Base-by-base conservation (phyloP, 2,888 invertebrate genomes). In the Lacanobia oleracea region DNA sequence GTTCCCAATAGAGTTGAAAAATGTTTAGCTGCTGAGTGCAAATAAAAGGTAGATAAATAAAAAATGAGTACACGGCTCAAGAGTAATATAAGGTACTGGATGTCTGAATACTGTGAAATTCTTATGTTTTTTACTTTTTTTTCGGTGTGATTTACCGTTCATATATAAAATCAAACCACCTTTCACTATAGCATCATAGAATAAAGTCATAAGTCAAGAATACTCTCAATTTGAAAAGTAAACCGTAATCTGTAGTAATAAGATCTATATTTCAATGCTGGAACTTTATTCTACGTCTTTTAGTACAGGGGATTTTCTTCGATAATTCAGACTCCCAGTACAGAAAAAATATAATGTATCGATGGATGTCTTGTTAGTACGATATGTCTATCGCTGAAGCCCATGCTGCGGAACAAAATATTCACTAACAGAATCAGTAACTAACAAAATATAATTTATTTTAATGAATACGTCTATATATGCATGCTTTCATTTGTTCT, bases 361-460 rank as follows among this genome's bases (percentile, higher is more conserved):
- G 48, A 76, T 71, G 33, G 48, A 78, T 81, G 79, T 76, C 57
- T 75, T 85, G 88, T 89, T 90, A 89, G 89, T 90, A 79, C 72
- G 82, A 75, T 72, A 86, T 79, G 54, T 82, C 51, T 84, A 83
- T 88, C 83, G 89, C 88, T 71, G 59, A 91, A 92, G 93, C 91
- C 87, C 93, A 93, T 93, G 93, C 93, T 90, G 92, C 92, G 84
- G 84, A 79, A 78, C 60, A 67, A 81, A 87, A 85, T 87, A 86
- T 83, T 75, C 53, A 67, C 77, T 85, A 77, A 72, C 18, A 75
- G 54, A 75, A 27, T 67, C 66, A 54, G 8, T 14, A 51, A 66
- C 63, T 56, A 75, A 66, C 6, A 68, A 62, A 70, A 40, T 45
- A 23, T 23, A 53, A 59, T 48, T 61, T 37, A n/a, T 65, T 0